phyloP scores from a whole-genome alignment of 2,113 vertebrate genomes.

The Atlantisia rogersi region DNA sequence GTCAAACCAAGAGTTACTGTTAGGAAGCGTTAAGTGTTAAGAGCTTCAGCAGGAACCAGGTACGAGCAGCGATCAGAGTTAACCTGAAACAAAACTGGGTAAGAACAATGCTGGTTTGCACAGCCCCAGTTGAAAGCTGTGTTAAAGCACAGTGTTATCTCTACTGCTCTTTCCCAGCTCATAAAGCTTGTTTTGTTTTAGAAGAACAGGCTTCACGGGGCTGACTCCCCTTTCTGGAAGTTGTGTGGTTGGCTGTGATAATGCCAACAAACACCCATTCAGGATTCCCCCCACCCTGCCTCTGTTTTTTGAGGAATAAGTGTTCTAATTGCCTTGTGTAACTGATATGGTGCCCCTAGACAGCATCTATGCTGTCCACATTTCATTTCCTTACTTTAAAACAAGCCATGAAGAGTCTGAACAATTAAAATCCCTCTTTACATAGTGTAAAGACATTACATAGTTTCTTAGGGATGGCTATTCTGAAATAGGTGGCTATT shows the following conservation, averaged over 20 bases:
- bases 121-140: neutral
- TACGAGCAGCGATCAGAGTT: neutral
- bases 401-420: neutral
- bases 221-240: neutral
- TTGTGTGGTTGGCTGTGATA: neutral
- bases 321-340: neutral
- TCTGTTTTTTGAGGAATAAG: neutral
- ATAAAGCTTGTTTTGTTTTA: neutral
- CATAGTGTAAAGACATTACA: too few relatives aligned
- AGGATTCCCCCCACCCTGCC: neutral
- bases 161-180: constrained; percentile 15
- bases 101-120: neutral
- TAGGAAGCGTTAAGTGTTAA: neutral
- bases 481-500: neutral
- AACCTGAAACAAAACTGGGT: constrained; percentile 16
- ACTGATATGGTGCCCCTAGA: neutral
- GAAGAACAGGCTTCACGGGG: neutral
- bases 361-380: neutral
- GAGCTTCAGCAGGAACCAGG: neutral
- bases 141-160: constrained; percentile 20
- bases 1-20: neutral
- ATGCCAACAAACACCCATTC: neutral
- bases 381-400: neutral
- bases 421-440: neutral
- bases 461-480: neutral